Evolutionary conservation across 2,888 invertebrate genomes (phyloP).

Genomic region (Eupithecia inturbata): DNA sequence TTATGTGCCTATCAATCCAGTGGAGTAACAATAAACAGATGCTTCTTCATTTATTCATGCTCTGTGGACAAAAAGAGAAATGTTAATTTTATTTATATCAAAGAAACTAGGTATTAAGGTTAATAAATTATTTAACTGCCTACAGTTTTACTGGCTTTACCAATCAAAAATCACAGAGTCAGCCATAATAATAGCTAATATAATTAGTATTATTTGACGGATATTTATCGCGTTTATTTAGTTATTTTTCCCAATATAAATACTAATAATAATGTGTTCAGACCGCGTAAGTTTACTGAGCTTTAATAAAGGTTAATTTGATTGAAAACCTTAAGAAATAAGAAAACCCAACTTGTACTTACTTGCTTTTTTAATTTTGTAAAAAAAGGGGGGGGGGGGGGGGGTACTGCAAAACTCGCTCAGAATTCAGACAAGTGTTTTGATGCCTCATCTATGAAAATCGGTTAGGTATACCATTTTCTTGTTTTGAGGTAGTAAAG

Average conservation of each 20-base stretch:
- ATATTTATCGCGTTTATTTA: no score
- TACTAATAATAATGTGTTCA: no score
- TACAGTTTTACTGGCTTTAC: neutral
- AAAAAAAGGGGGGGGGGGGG: neutral
- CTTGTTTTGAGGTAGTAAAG: no score
- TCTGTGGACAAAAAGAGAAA: conserved; percentile 62
- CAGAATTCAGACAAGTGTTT: neutral
- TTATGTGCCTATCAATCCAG: conserved; percentile 29
- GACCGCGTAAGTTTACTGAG: no score
- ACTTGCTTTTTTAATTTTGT: neutral
- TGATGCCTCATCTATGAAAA: no score
- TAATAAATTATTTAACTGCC: neutral
- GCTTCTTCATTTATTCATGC: conserved; percentile 58
- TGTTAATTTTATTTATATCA: conserved; percentile 4
- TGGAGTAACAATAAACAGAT: conserved; percentile 35
- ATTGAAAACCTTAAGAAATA: neutral
- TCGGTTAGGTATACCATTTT: neutral
- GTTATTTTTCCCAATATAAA: no score
- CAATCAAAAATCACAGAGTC: neutral
- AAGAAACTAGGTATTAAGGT: neutral
- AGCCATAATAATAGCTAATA: neutral
- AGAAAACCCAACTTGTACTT: neutral
- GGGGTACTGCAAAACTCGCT: neutral
- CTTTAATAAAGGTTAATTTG: neutral
- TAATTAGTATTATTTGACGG: no score